Conservation (phyloP, 2,888 invertebrate genomes). For the Halictus quadricinctus region DNA sequence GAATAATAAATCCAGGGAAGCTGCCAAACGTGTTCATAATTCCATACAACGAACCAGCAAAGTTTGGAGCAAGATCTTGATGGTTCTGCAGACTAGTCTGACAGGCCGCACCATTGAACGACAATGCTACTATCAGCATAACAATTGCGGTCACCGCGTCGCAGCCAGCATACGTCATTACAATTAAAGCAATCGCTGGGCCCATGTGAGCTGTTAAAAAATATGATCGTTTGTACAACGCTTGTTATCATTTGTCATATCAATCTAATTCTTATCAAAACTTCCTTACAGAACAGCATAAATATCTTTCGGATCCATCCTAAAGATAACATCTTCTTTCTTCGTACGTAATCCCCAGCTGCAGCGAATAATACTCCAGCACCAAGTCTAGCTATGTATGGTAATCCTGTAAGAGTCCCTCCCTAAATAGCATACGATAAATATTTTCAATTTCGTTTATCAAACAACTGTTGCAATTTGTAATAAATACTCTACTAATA, state of each 20-base stretch:
- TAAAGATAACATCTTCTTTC: slow-evolving; percentile 83
- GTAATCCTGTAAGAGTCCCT: slow-evolving; percentile 88
- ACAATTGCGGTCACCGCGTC: slow-evolving; percentile 72
- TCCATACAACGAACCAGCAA: slow-evolving; percentile 81
- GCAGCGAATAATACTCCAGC: slow-evolving; percentile 89
- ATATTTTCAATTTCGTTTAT: background rate
- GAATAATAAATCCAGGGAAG: slow-evolving; percentile 80
- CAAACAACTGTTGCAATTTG: slow-evolving; percentile 60
- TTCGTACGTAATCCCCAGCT: slow-evolving; percentile 87
- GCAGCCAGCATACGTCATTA: slow-evolving; percentile 79
- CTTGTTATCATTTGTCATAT: background rate
- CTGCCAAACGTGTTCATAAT: slow-evolving; percentile 81
- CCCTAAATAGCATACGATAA: slow-evolving; percentile 83
- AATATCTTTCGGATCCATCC: slow-evolving; percentile 77
- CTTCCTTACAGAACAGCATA: slow-evolving; percentile 79
- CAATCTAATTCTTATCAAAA: background rate
- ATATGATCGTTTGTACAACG: background rate
- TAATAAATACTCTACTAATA: background rate
- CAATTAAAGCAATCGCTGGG: slow-evolving; percentile 84
- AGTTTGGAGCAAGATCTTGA: slow-evolving; percentile 81
- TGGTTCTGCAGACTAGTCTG: slow-evolving; percentile 81
- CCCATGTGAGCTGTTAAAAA: slow-evolving; percentile 75
- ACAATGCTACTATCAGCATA: slow-evolving; percentile 77
- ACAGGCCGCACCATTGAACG: slow-evolving; percentile 80
- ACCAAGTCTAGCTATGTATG: slow-evolving; percentile 88